Percentiles rank a stretch among this genome's conserved stretches.
phyloP scores from a whole-genome alignment of 2,888 invertebrate genomes.

The Stegana nigrithorax region DNA sequence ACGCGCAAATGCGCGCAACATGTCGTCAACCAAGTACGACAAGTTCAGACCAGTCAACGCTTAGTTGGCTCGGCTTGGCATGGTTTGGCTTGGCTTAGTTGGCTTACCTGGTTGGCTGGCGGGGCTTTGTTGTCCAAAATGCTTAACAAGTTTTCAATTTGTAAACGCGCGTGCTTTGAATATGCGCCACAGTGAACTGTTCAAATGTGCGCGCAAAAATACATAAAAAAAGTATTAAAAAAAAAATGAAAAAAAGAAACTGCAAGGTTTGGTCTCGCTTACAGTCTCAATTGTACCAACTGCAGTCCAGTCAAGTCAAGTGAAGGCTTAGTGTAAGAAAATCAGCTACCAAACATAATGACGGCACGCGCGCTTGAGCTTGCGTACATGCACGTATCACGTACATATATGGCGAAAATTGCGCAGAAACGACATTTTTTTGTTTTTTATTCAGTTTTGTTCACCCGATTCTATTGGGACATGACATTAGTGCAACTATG shows the following conservation, averaged over 20 bases:
- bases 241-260: conserved; percentile 2
- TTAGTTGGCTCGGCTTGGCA: background rate
- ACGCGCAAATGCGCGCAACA: too few species aligned
- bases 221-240: conserved; percentile 19
- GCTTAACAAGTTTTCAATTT: conserved; percentile 61
- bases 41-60: conserved; percentile 6
- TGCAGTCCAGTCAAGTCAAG: background rate
- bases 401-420: conserved; percentile 43
- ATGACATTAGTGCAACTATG: background rate
- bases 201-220: background rate
- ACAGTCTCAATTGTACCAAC: background rate
- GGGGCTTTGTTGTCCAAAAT: conserved; percentile 27
- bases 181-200: conserved; percentile 37
- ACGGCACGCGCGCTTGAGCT: conserved; percentile 42
- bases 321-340: background rate
- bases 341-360: conserved; percentile 14
- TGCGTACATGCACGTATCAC: conserved; percentile 33
- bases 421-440: conserved; percentile 9
- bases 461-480: conserved; percentile 8
- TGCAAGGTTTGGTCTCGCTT: background rate
- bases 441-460: background rate
- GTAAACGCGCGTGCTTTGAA: conserved; percentile 60
- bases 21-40: conserved; percentile 13
- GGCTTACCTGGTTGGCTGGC: too few species aligned
- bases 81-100: conserved; percentile 1